phyloP scores from a whole-genome alignment of 2,113 vertebrate genomes.

The Dascyllus trimaculatus region DNA sequence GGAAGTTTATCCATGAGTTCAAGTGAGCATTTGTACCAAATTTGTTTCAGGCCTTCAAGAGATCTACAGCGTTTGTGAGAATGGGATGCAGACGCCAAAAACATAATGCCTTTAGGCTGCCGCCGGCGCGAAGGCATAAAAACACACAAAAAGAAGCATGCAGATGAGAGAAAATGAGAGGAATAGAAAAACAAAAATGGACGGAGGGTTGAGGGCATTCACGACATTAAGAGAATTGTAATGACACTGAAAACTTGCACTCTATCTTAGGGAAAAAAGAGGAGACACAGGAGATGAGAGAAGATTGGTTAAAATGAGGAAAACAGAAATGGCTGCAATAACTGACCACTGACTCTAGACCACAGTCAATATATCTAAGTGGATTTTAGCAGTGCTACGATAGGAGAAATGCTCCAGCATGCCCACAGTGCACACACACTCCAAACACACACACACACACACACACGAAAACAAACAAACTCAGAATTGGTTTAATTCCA shows the following conservation, averaged over 20 bases:
- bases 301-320: conserved; percentile 65
- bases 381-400: conserved; percentile 73
- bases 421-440: conserved; percentile 45
- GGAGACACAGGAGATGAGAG: conserved; percentile 54
- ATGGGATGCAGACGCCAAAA: neutral
- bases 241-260: conserved; percentile 44
- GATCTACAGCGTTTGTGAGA: neutral
- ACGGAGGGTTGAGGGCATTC: conserved; percentile 14
- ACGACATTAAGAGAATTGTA: conserved; percentile 49
- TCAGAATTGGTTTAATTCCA: conserved; percentile 86
- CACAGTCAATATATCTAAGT: conserved; percentile 84
- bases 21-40: too few species aligned
- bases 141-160: conserved; percentile 13
- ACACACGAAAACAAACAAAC: conserved; percentile 73
- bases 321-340: conserved; percentile 80
- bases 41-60: neutral
- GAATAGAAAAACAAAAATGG: conserved; percentile 1
- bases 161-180: neutral
- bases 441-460: conserved; percentile 37
- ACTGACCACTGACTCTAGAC: conserved; percentile 80
- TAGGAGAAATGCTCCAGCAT: conserved; percentile 65
- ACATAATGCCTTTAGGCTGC: neutral
- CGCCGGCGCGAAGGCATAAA: neutral
- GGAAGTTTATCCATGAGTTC: too few species aligned
- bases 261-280: conserved; percentile 50